Evolutionary conservation across 1,140 invertebrate genomes (phyloP), one percentile per base, ranked within the genome.

Genomic region (Zaprionus tsacasi): DNA sequence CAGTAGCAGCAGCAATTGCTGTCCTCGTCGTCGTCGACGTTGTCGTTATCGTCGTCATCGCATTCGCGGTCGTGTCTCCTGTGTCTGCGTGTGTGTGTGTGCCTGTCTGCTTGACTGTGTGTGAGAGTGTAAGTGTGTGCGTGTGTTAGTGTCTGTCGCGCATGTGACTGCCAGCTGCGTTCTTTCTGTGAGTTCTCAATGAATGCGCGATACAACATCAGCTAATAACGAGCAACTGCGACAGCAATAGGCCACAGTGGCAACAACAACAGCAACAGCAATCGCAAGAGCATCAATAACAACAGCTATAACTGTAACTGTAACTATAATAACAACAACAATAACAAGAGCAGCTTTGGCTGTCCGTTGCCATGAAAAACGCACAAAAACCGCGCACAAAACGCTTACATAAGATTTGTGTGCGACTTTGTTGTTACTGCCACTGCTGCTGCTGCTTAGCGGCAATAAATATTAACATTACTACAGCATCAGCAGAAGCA

Each of bases 361-460:
- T 48, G 45, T 7, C 8, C 45, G 45, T 17, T 15, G 45, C 45
- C 45, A 70, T 67, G 43, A 40, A 60, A 78, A 76, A 73, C 64
- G 76, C 71, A 69, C 70, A 70, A 57, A 68, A 82, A 82, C 63
- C 78, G 70, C 71, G 70, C 45, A 50, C 45, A 69, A 74, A 78
- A 78, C 52, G 67, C 81, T 83, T 83, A 83, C 78, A 85, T 83
- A 83, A 83, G 81, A 73, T 56, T 55, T 82, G 61, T 69, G 70
- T 58, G 64, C 65, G 38, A 30, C 15, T 43, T 43, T 43, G 64
- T 45, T 56, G 64, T 11, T 25, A 10, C 13, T 6, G 25, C n/a
- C 36, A 55, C 38, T 15, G 40, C 30, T 56, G 52, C 52, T 70
- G 61, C 38, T 57, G 38, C 36, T 72, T 15, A 71, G 48, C 56